phyloP scores from a whole-genome alignment of 2,113 vertebrate species.

The Thomomys bottae region DNA sequence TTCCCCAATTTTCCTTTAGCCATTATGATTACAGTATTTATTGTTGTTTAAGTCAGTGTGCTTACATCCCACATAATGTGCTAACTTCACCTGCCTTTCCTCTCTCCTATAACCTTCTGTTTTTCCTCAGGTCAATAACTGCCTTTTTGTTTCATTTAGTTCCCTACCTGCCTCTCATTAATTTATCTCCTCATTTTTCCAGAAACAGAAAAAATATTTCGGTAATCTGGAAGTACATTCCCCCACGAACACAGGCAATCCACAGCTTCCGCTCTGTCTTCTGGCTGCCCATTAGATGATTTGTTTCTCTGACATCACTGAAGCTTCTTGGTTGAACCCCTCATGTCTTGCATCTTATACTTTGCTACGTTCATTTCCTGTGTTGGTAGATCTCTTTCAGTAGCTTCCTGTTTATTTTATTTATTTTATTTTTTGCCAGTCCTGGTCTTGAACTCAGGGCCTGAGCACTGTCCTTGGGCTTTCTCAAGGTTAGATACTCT shows the following conservation, averaged over 20 bases:
- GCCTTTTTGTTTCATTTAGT: neutral
- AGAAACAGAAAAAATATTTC: neutral
- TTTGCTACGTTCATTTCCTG: neutral
- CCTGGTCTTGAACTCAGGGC: too few species aligned
- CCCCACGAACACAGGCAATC: neutral
- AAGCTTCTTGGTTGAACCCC: neutral
- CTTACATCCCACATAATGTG: neutral
- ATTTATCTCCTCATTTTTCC: neutral
- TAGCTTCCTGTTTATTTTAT: too few species aligned
- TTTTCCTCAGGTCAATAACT: neutral
- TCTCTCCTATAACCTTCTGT: neutral
- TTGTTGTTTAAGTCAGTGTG: neutral
- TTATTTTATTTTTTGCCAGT: too few species aligned
- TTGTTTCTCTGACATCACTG: neutral
- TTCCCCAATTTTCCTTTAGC: neutral
- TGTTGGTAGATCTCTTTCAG: neutral
- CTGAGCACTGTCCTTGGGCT: too few species aligned
- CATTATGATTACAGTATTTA: neutral
- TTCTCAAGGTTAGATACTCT: too few species aligned
- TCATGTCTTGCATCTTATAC: neutral
- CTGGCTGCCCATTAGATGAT: too few species aligned
- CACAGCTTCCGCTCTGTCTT: neutral
- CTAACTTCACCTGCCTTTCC: neutral
- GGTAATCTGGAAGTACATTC: neutral
- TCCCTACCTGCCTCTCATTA: neutral